phyloP scores from a whole-genome alignment of 2,797 vertebrate species.

The Fundulus diaphanus region DNA sequence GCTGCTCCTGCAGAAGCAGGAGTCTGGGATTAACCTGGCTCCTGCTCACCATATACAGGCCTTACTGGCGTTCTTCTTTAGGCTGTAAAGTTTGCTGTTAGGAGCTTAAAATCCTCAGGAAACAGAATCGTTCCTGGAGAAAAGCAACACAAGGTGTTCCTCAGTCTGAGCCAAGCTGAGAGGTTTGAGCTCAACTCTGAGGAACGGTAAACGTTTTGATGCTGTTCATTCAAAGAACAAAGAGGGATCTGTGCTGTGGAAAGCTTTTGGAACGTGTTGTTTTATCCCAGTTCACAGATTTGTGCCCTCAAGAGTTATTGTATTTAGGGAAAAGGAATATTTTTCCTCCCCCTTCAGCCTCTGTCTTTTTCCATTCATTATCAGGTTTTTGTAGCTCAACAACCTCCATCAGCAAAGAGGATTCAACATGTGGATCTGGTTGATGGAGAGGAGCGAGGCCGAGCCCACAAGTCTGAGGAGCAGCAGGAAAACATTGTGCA shows the following conservation, averaged over 20 bases:
- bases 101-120: slow-evolving; percentile 63
- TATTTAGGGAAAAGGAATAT: slow-evolving; percentile 56
- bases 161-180: slow-evolving; percentile 70
- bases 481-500: slow-evolving; percentile 78
- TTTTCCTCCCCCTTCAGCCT: slow-evolving; percentile 44
- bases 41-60: slow-evolving; percentile 73
- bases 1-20: slow-evolving; percentile 73
- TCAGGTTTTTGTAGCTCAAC: slow-evolving; percentile 79
- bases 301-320: slow-evolving; percentile 36
- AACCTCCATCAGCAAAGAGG: slow-evolving; percentile 73
- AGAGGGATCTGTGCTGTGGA: slow-evolving; percentile 45
- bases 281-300: slow-evolving; percentile 54
- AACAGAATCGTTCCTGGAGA: slow-evolving; percentile 62
- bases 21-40: slow-evolving; percentile 76
- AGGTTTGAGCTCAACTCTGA: slow-evolving; percentile 63
- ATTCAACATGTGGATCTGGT: slow-evolving; percentile 74
- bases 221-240: slow-evolving; percentile 74
- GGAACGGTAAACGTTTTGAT: slow-evolving; percentile 77
- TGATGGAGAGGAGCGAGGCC: slow-evolving; percentile 76
- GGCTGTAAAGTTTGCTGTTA: slow-evolving; percentile 71
- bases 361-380: slow-evolving; percentile 49
- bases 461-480: slow-evolving; percentile 70
- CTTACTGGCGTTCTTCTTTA: slow-evolving; percentile 66
- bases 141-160: slow-evolving; percentile 74
- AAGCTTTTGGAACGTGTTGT: slow-evolving; percentile 52